A percentile compares a stretch with the other conserved stretches of the same genome.
phyloP scores from a whole-genome alignment of 2,113 vertebrate genomes.

The Numida meleagris region DNA sequence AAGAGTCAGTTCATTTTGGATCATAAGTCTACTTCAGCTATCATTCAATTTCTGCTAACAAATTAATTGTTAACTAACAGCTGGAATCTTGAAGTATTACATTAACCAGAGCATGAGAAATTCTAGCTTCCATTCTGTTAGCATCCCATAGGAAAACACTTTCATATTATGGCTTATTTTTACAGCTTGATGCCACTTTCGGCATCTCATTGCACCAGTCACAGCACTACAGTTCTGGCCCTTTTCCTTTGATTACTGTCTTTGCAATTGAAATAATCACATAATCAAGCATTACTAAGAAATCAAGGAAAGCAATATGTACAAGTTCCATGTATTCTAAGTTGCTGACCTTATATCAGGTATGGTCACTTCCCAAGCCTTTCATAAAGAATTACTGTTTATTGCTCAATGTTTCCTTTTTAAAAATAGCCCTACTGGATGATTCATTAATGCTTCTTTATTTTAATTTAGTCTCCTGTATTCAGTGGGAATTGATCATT shows the following conservation, averaged over 20 bases:
- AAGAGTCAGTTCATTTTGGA: neutral
- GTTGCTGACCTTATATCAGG: rapidly evolving
- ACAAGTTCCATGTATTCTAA: neutral
- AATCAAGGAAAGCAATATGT: neutral
- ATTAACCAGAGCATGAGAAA: neutral
- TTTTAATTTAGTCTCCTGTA: neutral
- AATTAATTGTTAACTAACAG: neutral
- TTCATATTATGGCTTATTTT: neutral
- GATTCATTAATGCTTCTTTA: neutral
- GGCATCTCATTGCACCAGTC: neutral
- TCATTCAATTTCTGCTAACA: neutral
- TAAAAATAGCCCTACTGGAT: neutral
- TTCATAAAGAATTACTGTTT: neutral
- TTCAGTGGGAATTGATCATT: neutral
- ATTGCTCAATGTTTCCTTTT: neutral
- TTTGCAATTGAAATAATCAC: neutral
- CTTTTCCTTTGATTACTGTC: neutral
- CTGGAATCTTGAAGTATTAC: neutral
- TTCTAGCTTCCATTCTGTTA: neutral
- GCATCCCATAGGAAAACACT: neutral
- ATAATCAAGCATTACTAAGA: neutral
- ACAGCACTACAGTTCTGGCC: neutral
- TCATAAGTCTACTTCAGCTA: neutral
- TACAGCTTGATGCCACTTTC: neutral
- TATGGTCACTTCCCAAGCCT: rapidly evolving